Percentiles rank a stretch among this genome's conserved stretches.
phyloP scores from a whole-genome alignment of 2,797 vertebrate species.

The Coregonus ussuriensis region DNA sequence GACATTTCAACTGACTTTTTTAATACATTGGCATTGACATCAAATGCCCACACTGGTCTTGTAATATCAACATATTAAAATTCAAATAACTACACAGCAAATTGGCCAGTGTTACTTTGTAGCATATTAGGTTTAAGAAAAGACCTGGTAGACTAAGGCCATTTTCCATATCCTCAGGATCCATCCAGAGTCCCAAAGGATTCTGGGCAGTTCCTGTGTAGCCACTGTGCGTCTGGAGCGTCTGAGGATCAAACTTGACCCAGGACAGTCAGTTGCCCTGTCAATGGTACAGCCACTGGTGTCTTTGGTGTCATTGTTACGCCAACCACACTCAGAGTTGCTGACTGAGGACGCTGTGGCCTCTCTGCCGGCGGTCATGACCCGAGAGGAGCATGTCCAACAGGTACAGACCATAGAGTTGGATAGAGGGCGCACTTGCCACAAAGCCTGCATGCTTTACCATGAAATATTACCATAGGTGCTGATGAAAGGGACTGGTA shows the following conservation, averaged over 20 bases:
- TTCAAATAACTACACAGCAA: not conserved
- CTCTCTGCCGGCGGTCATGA: not conserved
- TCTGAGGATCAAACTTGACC: slow-evolving; percentile 78
- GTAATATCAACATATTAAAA: not conserved
- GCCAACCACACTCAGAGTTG: slow-evolving; percentile 16
- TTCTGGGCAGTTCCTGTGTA: slow-evolving; percentile 73
- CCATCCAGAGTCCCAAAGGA: slow-evolving; percentile 65
- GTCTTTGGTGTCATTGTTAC: slow-evolving; percentile 48
- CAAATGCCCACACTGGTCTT: too few relatives aligned
- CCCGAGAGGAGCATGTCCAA: slow-evolving; percentile 7
- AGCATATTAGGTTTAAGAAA: not conserved
- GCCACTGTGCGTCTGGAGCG: slow-evolving; percentile 89
- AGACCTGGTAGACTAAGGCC: not conserved
- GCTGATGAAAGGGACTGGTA: too few relatives aligned
- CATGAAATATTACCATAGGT: too few relatives aligned
- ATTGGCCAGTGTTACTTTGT: not conserved
- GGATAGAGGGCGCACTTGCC: not conserved
- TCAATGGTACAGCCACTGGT: slow-evolving; percentile 67
- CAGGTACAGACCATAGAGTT: slow-evolving; percentile 42
- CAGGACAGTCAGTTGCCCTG: slow-evolving; percentile 59
- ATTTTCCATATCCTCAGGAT: slow-evolving; percentile 44
- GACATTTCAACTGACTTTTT: too few relatives aligned
- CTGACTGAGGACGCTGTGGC: not conserved
- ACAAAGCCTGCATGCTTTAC: not conserved
- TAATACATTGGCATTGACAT: too few relatives aligned